Evolutionary conservation across 2,797 vertebrate species (phyloP).

Genomic region (Clarias platycephalus): DNA sequence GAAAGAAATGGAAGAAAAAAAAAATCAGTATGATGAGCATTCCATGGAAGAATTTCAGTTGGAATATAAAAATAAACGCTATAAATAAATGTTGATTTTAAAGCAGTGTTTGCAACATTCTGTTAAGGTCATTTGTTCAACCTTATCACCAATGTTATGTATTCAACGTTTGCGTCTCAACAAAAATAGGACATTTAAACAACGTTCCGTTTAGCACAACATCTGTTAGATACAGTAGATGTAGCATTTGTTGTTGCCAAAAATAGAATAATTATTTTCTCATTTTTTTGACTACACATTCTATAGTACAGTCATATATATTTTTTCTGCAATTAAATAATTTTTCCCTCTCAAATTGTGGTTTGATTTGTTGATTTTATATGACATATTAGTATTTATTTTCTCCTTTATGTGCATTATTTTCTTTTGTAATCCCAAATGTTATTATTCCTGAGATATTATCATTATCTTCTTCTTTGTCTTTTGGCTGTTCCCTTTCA

Average conservation of each 20-base stretch:
- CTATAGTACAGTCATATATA: neutral
- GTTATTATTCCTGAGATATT: neutral
- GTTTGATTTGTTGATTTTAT: neutral
- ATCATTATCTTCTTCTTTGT: too few relatives aligned
- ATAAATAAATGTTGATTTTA: too few relatives aligned
- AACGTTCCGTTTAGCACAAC: neutral
- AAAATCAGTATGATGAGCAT: too few relatives aligned
- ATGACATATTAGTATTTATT: neutral
- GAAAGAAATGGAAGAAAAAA: too few relatives aligned
- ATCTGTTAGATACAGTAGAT: neutral
- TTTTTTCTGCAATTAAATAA: neutral
- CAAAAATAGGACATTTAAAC: neutral
- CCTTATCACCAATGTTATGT: neutral
- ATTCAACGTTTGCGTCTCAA: neutral
- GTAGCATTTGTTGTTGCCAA: neutral
- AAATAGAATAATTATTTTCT: neutral
- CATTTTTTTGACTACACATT: neutral
- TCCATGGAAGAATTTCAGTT: neutral
- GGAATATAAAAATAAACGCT: neutral
- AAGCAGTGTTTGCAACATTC: too few relatives aligned
- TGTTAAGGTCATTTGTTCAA: too few relatives aligned
- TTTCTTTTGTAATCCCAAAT: neutral
- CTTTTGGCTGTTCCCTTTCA: too few relatives aligned
- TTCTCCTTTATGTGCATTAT: neutral
- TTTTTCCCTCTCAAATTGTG: neutral